A percentile compares a stretch with the other conserved stretches of the same genome.
Evolutionary conservation across 2,113 vertebrate species (phyloP).

Genomic region (Antechinus stuartii): DNA sequence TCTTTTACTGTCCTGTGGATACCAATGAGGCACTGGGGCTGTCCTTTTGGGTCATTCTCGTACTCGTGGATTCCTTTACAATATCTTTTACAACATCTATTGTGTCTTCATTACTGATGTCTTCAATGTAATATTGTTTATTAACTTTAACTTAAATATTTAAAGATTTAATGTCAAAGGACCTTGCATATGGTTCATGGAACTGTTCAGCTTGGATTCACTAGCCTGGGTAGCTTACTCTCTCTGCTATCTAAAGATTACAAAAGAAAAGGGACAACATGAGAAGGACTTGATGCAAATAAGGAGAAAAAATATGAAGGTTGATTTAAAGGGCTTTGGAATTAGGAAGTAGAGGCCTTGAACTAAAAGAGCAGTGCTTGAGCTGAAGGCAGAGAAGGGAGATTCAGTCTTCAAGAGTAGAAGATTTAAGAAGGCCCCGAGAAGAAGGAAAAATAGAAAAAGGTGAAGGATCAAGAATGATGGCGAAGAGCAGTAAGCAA

Average conservation of each 20-base stretch:
- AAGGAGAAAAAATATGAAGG: neutral
- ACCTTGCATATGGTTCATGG: neutral
- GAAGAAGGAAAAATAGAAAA: neutral
- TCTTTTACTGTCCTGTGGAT: neutral
- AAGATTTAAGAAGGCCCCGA: neutral
- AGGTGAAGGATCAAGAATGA: neutral
- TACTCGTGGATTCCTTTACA: neutral
- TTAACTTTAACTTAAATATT: neutral
- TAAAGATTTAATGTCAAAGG: neutral
- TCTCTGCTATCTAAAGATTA: neutral
- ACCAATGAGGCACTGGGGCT: neutral
- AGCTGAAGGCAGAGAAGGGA: neutral
- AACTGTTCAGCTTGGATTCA: neutral
- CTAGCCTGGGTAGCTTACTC: neutral
- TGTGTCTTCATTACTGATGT: neutral
- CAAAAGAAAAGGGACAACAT: neutral
- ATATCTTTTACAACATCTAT: neutral
- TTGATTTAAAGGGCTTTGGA: neutral
- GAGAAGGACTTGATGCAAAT: neutral
- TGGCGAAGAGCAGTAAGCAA: neutral
- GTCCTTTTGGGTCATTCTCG: neutral
- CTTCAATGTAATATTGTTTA: neutral
- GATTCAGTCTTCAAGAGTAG: neutral
- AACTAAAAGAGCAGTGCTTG: neutral
- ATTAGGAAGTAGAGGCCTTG: neutral